Conservation (phyloP, 2,888 invertebrate genomes). For the Aethes cnicana region DNA sequence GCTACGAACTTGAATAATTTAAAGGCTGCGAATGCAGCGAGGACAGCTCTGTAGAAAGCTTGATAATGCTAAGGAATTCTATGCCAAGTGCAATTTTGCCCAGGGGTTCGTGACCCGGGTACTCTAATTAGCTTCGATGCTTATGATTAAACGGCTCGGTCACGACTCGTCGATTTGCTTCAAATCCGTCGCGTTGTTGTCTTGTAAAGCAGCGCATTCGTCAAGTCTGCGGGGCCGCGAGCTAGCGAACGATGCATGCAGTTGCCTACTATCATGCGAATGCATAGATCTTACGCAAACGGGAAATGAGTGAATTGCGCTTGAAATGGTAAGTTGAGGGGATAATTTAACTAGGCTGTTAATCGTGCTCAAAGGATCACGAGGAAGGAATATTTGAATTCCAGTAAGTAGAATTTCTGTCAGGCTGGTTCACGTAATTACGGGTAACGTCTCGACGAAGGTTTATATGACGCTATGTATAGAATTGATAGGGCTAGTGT, state of each 20-base stretch:
- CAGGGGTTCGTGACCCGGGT: constrained; percentile 70
- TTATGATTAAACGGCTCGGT: constrained; percentile 77
- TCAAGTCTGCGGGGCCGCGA: constrained; percentile 54
- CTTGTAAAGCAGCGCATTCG: constrained; percentile 64
- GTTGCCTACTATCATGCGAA: constrained; percentile 42
- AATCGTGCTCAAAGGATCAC: constrained; percentile 32
- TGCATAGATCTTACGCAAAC: constrained; percentile 40
- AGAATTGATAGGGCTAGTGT: too few species aligned
- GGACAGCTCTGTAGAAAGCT: constrained; percentile 48
- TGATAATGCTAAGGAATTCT: constrained; percentile 60
- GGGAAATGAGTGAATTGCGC: constrained; percentile 29
- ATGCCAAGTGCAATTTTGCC: constrained; percentile 73
- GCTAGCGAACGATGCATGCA: constrained; percentile 46
- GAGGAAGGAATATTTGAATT: constrained; percentile 40
- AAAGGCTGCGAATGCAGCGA: constrained; percentile 37
- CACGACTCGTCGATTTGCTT: constrained; percentile 78
- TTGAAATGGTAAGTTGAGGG: constrained; percentile 24
- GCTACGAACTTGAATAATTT: constrained; percentile 24
- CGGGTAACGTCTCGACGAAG: too few species aligned
- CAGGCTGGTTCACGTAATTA: too few species aligned
- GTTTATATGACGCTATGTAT: too few species aligned
- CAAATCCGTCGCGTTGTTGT: constrained; percentile 70
- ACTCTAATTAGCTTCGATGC: constrained; percentile 79
- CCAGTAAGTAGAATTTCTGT: too few species aligned
- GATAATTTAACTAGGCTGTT: constrained; percentile 27